phyloP scores from a whole-genome alignment of 1,140 invertebrate species.

The Conus ventricosus region DNA sequence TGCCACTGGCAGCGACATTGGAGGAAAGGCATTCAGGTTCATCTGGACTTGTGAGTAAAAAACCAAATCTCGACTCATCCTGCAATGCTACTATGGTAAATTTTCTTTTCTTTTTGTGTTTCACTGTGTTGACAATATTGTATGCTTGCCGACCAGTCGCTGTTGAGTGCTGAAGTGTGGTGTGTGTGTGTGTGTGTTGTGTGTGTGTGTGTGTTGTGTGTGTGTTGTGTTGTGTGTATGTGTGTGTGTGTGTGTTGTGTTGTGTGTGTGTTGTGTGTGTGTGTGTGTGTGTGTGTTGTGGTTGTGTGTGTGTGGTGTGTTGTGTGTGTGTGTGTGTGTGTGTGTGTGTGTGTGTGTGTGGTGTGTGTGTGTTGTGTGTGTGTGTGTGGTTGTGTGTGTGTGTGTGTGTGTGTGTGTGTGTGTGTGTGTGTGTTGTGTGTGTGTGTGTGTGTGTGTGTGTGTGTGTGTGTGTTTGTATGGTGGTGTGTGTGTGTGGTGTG shows the following conservation, averaged over 20 bases:
- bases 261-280: not conserved
- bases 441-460: conserved; percentile 7
- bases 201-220: conserved; percentile 10
- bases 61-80: too few relatives aligned
- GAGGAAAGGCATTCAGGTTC: too few relatives aligned
- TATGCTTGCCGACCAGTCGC: too few relatives aligned
- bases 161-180: not conserved
- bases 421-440: not conserved
- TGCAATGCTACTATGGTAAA: too few relatives aligned
- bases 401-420: not conserved
- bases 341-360: not conserved
- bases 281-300: not conserved
- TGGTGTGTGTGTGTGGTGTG: not conserved
- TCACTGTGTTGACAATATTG: too few relatives aligned
- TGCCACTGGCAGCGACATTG: too few relatives aligned
- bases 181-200: not conserved
- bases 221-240: conserved; percentile 4
- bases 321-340: not conserved
- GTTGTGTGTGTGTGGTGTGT: not conserved
- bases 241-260: not conserved
- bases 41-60: too few relatives aligned
- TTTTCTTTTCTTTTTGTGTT: too few relatives aligned
- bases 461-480: not conserved
- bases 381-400: conserved; percentile 1
- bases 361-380: not conserved